phyloP scores from a whole-genome alignment of 1,140 invertebrate species.

The Drosophila yakuba region DNA sequence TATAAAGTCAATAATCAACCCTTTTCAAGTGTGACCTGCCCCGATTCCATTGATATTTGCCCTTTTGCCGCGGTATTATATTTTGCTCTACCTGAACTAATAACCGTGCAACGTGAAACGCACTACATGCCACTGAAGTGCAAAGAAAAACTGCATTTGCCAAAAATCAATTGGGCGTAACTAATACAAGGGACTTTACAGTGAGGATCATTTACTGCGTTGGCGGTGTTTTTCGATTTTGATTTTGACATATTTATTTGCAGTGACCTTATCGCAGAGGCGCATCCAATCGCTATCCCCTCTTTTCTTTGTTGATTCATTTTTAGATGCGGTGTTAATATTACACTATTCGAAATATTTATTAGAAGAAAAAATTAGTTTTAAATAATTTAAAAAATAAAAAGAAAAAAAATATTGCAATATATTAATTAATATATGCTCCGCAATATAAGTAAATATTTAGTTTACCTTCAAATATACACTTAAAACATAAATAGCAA shows the following conservation, averaged over 20 bases:
- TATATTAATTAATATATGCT: no score
- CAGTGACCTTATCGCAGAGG: slow-evolving; percentile 63
- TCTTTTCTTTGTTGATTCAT: slow-evolving; percentile 44
- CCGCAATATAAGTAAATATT: no score
- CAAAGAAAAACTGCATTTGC: slow-evolving; percentile 38
- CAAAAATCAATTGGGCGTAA: slow-evolving; percentile 68
- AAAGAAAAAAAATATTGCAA: no score
- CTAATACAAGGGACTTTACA: slow-evolving; percentile 55
- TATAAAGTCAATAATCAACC: not conserved
- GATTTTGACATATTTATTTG: slow-evolving; percentile 79
- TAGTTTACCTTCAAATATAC: no score
- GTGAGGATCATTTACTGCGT: slow-evolving; percentile 41
- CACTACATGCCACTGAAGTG: slow-evolving; percentile 12
- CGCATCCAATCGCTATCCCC: slow-evolving; percentile 59
- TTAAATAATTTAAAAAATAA: no score
- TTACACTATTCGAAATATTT: not conserved
- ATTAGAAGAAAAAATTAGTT: not conserved
- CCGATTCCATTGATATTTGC: not conserved
- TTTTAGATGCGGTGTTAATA: slow-evolving; percentile 27
- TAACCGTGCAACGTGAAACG: slow-evolving; percentile 23
- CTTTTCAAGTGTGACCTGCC: not conserved
- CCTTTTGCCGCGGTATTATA: not conserved
- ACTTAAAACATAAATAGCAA: no score
- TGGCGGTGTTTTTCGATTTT: slow-evolving; percentile 47
- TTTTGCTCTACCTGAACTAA: slow-evolving; percentile 39